A percentile compares a stretch with the other conserved stretches of the same genome.
These are phyloP conservation scores for Cacatua alba DNA, from an alignment of 2,113 vertebrate species.

Conservation along the genomic window DNA sequence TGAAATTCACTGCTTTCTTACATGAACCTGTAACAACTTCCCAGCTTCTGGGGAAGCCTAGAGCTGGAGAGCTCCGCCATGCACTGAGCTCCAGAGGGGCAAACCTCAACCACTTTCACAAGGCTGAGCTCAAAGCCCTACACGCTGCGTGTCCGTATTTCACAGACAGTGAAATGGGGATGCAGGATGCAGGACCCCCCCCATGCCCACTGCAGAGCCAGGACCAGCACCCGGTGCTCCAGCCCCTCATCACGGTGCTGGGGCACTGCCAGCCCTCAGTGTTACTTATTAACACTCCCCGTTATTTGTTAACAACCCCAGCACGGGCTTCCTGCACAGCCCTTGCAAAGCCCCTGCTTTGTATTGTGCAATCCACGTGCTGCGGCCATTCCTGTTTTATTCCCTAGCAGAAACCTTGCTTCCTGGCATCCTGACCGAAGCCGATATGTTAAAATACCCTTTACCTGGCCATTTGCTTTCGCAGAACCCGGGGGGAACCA, in stretches of 20 bases:
- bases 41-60: background rate
- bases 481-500: background rate
- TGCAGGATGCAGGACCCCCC: fast-evolving
- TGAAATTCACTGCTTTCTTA: background rate
- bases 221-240: background rate
- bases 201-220: fast-evolving
- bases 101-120: background rate
- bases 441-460: background rate
- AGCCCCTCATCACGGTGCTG: background rate
- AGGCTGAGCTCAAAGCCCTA: background rate
- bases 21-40: fast-evolving
- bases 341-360: background rate
- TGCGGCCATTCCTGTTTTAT: background rate
- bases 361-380: background rate
- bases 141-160: background rate
- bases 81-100: fast-evolving
- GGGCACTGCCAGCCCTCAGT: background rate
- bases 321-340: background rate
- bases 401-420: background rate
- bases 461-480: background rate
- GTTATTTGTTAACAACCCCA: background rate
- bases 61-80: fast-evolving
- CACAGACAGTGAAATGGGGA: background rate
- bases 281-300: background rate
- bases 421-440: background rate